These are phyloP conservation scores for Poeciliopsis infans DNA, from an alignment of 2,797 vertebrate species.

Conservation along the genomic window DNA sequence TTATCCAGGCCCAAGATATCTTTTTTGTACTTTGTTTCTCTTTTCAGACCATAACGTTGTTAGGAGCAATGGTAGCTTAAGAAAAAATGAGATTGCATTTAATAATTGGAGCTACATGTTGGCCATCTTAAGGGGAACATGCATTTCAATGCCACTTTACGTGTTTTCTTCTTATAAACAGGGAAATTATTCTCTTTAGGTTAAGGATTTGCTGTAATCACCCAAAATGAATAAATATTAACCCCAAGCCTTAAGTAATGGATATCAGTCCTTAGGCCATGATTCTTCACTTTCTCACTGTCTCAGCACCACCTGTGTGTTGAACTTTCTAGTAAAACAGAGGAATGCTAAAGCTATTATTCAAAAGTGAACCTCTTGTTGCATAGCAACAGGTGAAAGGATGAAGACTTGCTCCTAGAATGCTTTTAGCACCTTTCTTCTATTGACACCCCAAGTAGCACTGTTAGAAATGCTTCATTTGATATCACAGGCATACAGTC, in stretches of 20 bases:
- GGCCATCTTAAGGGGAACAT: background rate
- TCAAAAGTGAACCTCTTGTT: conserved; percentile 48
- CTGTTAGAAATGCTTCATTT: conserved; percentile 20
- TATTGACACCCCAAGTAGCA: conserved; percentile 12
- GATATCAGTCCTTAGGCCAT: background rate
- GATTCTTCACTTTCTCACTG: background rate
- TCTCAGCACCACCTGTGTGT: conserved; percentile 6
- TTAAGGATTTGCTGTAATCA: background rate
- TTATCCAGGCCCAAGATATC: background rate
- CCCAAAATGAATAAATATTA: background rate
- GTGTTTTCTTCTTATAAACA: background rate
- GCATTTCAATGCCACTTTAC: background rate
- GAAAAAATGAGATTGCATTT: background rate
- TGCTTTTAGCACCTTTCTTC: conserved; percentile 34
- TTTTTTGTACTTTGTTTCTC: background rate
- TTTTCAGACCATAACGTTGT: background rate
- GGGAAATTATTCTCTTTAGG: background rate
- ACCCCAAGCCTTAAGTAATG: background rate
- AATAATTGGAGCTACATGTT: background rate
- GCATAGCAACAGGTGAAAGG: conserved; percentile 63
- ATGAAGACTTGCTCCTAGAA: conserved; percentile 20
- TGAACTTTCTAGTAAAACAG: conserved; percentile 30
- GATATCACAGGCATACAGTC: conserved; percentile 5
- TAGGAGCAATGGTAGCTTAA: background rate
- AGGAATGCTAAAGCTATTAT: conserved; percentile 29